These are phyloP conservation scores for Rutpela maculata DNA, from an alignment of 2,888 invertebrate species.

Conservation along the genomic window DNA sequence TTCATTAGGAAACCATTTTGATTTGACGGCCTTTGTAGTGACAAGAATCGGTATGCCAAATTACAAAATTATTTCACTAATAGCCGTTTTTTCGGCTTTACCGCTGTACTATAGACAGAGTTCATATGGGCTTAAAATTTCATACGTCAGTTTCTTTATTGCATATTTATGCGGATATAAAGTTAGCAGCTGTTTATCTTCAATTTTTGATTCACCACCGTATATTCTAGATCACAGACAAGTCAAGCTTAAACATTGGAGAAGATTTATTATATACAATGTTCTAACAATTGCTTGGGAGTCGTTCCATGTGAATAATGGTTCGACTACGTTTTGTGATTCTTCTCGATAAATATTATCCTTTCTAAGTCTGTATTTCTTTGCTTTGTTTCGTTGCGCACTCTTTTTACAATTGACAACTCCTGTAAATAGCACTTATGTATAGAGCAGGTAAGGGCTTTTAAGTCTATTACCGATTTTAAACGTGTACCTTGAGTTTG, in stretches of 20 bases:
- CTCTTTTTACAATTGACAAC: conserved; percentile 58
- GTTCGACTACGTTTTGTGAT: conserved; percentile 60
- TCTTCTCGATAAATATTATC: conserved; percentile 62
- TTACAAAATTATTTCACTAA: too few relatives aligned
- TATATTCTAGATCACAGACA: conserved; percentile 28
- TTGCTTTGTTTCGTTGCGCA: conserved; percentile 52
- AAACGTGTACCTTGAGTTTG: conserved; percentile 42
- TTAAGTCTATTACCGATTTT: conserved; percentile 60
- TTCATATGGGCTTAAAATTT: too few relatives aligned
- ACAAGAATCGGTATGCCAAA: too few relatives aligned
- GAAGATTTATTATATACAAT: conserved; percentile 60
- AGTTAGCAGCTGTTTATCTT: background rate
- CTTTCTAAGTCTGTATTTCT: conserved; percentile 53
- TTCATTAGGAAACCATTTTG: too few relatives aligned
- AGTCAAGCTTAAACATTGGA: conserved; percentile 55
- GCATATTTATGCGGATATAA: too few relatives aligned
- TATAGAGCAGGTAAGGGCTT: conserved; percentile 56
- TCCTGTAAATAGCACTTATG: conserved; percentile 54
- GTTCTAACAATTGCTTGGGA: conserved; percentile 62
- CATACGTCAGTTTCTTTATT: too few relatives aligned
- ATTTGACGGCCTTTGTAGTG: too few relatives aligned
- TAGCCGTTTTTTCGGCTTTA: too few relatives aligned
- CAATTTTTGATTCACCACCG: background rate
- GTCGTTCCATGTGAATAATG: conserved; percentile 64
- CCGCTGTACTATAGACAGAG: too few relatives aligned